A percentile compares a stretch with the other conserved stretches of the same genome.
phyloP scores from a whole-genome alignment of 2,888 invertebrate species.

The Hecatera dysodea region DNA sequence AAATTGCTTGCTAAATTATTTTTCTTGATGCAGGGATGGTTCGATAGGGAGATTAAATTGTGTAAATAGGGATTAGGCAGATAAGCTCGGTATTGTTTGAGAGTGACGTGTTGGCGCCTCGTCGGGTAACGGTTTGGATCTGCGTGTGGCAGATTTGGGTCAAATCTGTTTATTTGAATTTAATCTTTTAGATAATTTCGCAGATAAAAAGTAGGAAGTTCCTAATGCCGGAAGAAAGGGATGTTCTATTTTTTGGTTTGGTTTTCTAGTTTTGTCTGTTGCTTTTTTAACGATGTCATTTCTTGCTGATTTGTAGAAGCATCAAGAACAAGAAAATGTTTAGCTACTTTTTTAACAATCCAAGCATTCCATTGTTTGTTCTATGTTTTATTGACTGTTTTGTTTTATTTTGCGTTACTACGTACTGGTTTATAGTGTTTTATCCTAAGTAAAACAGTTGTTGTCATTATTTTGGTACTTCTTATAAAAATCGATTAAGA shows the following conservation, averaged over 20 bases:
- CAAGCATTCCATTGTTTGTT: no score
- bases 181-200: conserved; percentile 53
- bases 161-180: conserved; percentile 63
- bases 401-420: background rate
- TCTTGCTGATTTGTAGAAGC: background rate
- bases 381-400: background rate
- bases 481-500: no score
- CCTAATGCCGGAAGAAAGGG: conserved; percentile 21
- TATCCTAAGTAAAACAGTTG: background rate
- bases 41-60: conserved; percentile 86
- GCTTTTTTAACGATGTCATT: conserved; percentile 15
- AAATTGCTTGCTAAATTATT: conserved; percentile 72
- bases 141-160: conserved; percentile 83
- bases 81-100: conserved; percentile 86
- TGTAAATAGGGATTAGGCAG: conserved; percentile 90
- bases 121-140: conserved; percentile 69
- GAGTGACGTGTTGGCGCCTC: conserved; percentile 85
- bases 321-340: background rate
- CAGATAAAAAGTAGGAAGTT: conserved; percentile 35
- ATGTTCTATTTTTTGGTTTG: background rate
- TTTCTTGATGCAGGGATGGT: conserved; percentile 67
- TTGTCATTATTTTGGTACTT: background rate
- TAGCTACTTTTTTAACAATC: background rate
- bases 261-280: conserved; percentile 1
- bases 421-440: background rate